Evolutionary conservation across 1,140 invertebrate genomes (phyloP).

Genomic region (Paralvinella palmiformis): DNA sequence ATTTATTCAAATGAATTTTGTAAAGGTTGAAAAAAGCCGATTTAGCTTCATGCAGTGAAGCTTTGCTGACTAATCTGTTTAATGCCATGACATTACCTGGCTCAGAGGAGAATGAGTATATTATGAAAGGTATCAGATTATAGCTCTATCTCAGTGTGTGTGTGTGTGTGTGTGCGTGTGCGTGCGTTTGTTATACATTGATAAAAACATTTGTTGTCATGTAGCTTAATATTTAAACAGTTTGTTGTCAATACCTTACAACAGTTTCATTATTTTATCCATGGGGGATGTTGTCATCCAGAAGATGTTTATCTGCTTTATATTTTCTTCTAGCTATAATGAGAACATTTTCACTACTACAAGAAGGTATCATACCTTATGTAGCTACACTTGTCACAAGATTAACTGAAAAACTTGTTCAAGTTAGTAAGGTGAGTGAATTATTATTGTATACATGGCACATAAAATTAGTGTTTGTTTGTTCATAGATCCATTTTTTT

Average conservation of each 20-base stretch:
- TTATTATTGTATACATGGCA: background rate
- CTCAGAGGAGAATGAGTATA: constrained; percentile 90
- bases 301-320: too few species aligned
- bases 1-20: too few species aligned
- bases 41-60: constrained; percentile 50
- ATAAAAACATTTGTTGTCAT: too few species aligned
- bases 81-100: constrained; percentile 62
- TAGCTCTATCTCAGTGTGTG: too few species aligned
- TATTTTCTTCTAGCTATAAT: constrained; percentile 67
- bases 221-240: too few species aligned
- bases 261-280: too few species aligned
- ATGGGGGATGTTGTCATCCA: too few species aligned
- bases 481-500: too few species aligned
- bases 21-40: constrained; percentile 48
- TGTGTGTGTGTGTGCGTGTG: too few species aligned
- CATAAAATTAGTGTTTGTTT: background rate
- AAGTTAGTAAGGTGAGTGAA: constrained; percentile 66
- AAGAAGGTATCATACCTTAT: constrained; percentile 74
- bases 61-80: constrained; percentile 72
- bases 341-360: constrained; percentile 73
- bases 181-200: too few species aligned
- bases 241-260: too few species aligned
- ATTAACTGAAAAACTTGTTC: constrained; percentile 73
- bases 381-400: constrained; percentile 72
- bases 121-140: constrained; percentile 71